A percentile compares a stretch with the other conserved stretches of the same genome.
Evolutionary conservation across 1,140 invertebrate genomes (phyloP).

Genomic region (Lepidurus arcticus): DNA sequence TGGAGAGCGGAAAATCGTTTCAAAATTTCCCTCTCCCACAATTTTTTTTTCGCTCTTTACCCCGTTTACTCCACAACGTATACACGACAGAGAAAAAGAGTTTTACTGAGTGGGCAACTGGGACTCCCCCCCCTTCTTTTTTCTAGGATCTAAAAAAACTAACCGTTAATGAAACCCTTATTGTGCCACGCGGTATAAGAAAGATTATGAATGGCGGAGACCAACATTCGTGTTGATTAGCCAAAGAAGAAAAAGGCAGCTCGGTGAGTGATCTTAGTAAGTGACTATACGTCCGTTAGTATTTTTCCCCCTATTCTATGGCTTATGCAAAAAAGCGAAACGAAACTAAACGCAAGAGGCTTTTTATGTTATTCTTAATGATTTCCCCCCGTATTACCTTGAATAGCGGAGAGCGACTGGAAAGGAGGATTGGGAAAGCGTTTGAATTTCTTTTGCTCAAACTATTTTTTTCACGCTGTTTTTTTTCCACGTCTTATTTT

Average conservation of each 20-base stretch:
- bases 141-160: neutral
- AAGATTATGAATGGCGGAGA: neutral
- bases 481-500: neutral
- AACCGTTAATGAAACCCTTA: neutral
- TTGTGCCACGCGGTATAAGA: neutral
- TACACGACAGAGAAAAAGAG: neutral
- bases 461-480: neutral
- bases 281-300: neutral
- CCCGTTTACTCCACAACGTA: neutral
- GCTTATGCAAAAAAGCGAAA: neutral
- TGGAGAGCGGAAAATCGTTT: neutral
- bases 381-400: neutral
- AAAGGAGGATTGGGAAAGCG: neutral
- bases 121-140: neutral
- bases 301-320: neutral
- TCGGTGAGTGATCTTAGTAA: neutral
- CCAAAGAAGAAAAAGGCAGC: conserved; percentile 2
- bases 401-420: neutral
- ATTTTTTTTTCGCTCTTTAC: neutral
- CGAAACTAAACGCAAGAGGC: neutral
- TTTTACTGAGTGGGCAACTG: neutral
- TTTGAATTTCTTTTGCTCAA: conserved; percentile 4
- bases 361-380: neutral
- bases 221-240: neutral
- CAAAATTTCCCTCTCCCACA: no score